phyloP scores from a whole-genome alignment of 2,113 vertebrate genomes.

The Gavialis gangeticus region DNA sequence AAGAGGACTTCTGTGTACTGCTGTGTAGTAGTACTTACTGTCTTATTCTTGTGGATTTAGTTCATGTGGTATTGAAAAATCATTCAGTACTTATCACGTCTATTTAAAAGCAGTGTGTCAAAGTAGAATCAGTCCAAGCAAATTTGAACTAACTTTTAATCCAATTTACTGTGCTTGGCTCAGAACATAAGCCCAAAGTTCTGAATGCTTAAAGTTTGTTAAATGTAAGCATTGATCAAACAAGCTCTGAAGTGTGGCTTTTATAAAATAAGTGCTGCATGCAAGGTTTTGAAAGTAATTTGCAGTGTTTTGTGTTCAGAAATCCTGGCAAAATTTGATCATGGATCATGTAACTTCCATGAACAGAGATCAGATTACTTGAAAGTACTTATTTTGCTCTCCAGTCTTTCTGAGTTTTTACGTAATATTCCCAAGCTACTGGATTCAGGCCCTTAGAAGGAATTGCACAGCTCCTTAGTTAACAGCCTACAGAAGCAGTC shows the following conservation, averaged over 20 bases:
- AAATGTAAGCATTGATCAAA: neutral
- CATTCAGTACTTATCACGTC: neutral
- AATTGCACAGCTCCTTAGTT: neutral
- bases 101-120: neutral
- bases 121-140: neutral
- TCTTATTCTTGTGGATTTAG: neutral
- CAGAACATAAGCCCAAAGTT: neutral
- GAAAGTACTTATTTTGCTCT: neutral
- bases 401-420: neutral
- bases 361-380: neutral
- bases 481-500: neutral
- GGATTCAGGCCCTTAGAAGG: neutral
- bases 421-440: neutral
- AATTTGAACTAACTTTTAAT: neutral
- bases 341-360: neutral
- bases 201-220: neutral
- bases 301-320: neutral
- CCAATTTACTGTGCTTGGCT: neutral
- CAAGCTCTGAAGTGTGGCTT: neutral
- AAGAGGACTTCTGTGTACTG: neutral
- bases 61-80: neutral
- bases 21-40: neutral
- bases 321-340: neutral
- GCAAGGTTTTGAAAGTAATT: neutral
- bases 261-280: neutral